Percentiles rank a stretch among this genome's conserved stretches.
These are phyloP conservation scores for Archips crataeganus DNA, from an alignment of 2,888 invertebrate species.

Conservation along the genomic window DNA sequence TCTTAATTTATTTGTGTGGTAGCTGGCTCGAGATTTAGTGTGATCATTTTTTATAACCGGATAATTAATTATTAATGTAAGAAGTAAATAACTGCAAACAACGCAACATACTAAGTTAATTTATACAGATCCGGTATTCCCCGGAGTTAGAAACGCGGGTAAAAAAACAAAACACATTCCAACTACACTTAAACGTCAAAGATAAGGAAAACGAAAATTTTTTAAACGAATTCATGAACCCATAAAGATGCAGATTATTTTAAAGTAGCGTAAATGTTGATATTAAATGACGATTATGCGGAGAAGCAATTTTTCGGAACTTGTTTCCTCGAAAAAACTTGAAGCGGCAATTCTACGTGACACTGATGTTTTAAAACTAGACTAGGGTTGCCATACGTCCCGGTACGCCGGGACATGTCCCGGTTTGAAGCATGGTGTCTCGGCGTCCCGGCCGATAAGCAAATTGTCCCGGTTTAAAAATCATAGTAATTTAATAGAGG, in stretches of 20 bases:
- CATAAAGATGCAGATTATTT: conserved; percentile 1
- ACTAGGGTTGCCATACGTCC: too few relatives aligned
- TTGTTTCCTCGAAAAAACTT: background rate
- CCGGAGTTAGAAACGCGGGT: background rate
- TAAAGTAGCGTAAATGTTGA: background rate
- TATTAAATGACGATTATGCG: background rate
- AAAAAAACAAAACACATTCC: background rate
- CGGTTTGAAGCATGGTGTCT: too few relatives aligned
- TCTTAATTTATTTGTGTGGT: background rate
- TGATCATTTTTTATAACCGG: background rate
- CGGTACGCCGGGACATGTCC: too few relatives aligned
- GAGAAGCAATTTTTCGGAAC: background rate
- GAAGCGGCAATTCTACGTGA: background rate
- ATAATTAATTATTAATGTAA: background rate
- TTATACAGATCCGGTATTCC: conserved; percentile 7
- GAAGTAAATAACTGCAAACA: background rate
- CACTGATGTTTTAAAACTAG: too few relatives aligned
- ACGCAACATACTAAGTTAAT: background rate
- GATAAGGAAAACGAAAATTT: background rate
- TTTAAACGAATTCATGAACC: background rate
- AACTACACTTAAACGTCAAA: background rate
- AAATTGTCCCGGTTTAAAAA: too few relatives aligned
- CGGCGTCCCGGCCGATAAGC: too few relatives aligned
- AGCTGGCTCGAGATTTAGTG: background rate
- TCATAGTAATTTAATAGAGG: too few relatives aligned